These are phyloP conservation scores for Tamias sibiricus DNA, from an alignment of 2,113 vertebrate genomes.

Conservation along the genomic window DNA sequence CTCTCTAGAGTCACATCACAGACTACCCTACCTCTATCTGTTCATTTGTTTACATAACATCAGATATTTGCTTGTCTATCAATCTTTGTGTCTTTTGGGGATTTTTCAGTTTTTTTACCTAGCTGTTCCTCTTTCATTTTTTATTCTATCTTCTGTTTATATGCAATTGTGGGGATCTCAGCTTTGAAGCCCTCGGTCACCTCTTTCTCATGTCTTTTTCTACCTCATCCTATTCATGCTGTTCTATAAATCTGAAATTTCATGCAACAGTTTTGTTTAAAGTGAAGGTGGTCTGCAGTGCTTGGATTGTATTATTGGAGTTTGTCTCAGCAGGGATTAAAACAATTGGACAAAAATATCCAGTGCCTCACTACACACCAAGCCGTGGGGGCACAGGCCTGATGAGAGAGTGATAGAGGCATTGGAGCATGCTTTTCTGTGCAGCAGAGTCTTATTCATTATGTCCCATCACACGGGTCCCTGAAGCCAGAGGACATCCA, in stretches of 20 bases:
- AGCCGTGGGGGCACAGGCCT: not conserved
- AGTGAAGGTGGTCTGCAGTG: not conserved
- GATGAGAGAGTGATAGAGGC: not conserved
- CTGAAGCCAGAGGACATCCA: not conserved
- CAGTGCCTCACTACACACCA: not conserved
- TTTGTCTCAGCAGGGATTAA: not conserved
- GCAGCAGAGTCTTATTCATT: not conserved
- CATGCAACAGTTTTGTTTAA: not conserved
- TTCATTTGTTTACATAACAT: not conserved
- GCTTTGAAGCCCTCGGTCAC: not conserved
- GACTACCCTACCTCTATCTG: not conserved
- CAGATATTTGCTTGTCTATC: not conserved
- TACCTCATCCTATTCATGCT: not conserved
- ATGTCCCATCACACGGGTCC: not conserved
- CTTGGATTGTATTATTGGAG: not conserved
- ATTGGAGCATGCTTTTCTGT: not conserved
- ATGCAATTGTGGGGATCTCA: not conserved
- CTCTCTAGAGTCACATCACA: not conserved
- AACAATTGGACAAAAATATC: not conserved
- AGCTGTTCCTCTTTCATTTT: not conserved
- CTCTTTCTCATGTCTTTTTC: not conserved
- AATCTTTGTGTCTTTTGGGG: not conserved
- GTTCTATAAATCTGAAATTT: not conserved
- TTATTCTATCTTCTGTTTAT: not conserved
- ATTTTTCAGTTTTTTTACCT: not conserved